phyloP scores from a whole-genome alignment of 2,797 vertebrate genomes.

The Columba guinea region DNA sequence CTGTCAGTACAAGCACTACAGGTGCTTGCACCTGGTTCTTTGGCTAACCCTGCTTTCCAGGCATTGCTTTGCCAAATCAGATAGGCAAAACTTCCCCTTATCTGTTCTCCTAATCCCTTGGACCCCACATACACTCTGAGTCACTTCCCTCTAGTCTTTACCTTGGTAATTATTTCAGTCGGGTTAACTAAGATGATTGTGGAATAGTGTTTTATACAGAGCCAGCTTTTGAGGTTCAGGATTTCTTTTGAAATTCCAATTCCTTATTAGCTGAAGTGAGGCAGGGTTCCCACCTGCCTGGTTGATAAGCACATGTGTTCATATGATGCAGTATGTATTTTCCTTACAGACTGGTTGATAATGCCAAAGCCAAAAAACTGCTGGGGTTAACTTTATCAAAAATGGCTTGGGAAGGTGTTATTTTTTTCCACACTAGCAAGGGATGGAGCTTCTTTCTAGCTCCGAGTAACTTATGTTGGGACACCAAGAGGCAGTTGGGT shows the following conservation, averaged over 20 bases:
- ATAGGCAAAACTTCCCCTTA: neutral
- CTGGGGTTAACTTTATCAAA: neutral
- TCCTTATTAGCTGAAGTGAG: neutral
- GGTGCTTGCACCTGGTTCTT: neutral
- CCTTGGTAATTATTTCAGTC: neutral
- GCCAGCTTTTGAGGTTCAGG: neutral
- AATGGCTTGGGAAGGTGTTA: neutral
- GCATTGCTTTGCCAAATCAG: neutral
- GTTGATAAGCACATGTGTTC: neutral
- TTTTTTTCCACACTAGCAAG: neutral
- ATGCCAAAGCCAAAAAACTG: neutral
- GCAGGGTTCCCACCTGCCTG: neutral
- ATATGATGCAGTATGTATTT: neutral
- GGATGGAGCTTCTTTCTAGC: neutral
- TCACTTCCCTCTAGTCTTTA: neutral
- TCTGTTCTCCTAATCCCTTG: neutral
- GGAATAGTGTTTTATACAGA: neutral
- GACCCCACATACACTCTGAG: neutral
- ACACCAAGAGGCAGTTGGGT: accelerated
- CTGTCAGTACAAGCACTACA: neutral
- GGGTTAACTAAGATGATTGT: neutral
- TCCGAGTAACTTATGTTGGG: neutral
- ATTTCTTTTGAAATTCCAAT: neutral
- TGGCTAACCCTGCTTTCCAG: neutral
- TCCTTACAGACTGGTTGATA: neutral